Percentiles rank a stretch among this genome's conserved stretches.
Conservation (phyloP, 2,797 vertebrate species). For the Myripristis murdjan region DNA sequence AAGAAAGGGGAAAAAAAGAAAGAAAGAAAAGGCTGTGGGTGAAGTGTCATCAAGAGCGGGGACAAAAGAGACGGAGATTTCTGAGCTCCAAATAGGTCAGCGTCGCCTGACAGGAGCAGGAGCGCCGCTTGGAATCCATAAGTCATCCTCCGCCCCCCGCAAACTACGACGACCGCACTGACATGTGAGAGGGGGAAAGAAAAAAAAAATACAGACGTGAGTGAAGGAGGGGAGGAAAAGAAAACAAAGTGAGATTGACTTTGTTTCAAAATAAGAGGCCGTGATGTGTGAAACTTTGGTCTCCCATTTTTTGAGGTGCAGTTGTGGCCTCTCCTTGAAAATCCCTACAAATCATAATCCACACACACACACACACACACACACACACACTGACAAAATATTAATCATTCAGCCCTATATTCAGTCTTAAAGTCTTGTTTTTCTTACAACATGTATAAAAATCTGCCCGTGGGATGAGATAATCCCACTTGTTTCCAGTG, state of each 20-base stretch:
- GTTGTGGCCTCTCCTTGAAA: too few species aligned
- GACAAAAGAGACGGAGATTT: slow-evolving; percentile 72
- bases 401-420: too few species aligned
- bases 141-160: slow-evolving; percentile 47
- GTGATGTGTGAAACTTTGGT: slow-evolving; percentile 9
- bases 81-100: slow-evolving; percentile 69
- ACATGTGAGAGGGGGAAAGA: too few species aligned
- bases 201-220: too few species aligned
- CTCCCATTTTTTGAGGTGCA: background rate
- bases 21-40: slow-evolving; percentile 47
- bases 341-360: too few species aligned
- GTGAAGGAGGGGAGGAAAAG: slow-evolving; percentile 4
- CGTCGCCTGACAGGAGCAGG: slow-evolving; percentile 62
- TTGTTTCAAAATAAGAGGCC: slow-evolving; percentile 27
- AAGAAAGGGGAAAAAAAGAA: too few species aligned
- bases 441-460: too few species aligned
- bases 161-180: slow-evolving; percentile 64
- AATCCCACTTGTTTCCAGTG: too few species aligned
- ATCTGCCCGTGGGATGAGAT: too few species aligned
- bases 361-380: too few species aligned
- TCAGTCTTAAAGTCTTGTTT: too few species aligned
- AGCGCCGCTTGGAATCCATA: slow-evolving; percentile 61
- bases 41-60: slow-evolving; percentile 78
- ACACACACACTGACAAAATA: too few species aligned
- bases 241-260: background rate